Base-by-base conservation (phyloP, 2,888 invertebrate species). In the Hydrotaea cyrtoneurina region DNA sequence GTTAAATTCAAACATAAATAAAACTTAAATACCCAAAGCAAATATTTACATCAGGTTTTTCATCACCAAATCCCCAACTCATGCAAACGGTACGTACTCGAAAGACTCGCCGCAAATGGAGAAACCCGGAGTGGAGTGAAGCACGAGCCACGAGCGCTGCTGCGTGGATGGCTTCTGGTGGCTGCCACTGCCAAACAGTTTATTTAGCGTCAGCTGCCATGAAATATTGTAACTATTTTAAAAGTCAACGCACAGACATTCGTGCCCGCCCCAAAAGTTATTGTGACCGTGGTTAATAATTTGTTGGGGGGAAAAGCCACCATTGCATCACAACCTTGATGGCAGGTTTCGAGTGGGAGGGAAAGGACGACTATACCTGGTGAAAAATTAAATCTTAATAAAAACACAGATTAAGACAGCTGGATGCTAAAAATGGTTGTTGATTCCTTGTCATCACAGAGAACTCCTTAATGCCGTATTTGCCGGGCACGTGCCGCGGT, bases 161-260 rank as follows among this genome's bases (percentile, higher is more conserved):
- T 71, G 53, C 43, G 71, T 74, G 77, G 31, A 64, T 46, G 74
- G 69, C 13, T 59, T 23, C 31, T 55, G 57, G 36, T 59, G 46
- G 17, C 5, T 57, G 23, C 21, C 13, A 82, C 10, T 62, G 26
- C 26, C 43, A 62, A 71, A 82, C 78, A 82, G 50, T 82, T 78
- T 78, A 26, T 23, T 71, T 59, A 59, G 36, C 69, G 78, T 78
- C 78, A 78, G 53, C 62, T 78, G 43, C 43, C 31, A 43, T 75
- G 55, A 78, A 78, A 78, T 75, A 69, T 74, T 75, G 71, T 78
- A 71, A 78, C 62, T 71, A 57, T 78, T 69, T 17, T 23, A 26
- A 59, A 82, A 82, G 75, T 78, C 71, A 78, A 75, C 71, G 46
- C 15, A 75, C 74, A 78, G 7, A 3, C 7, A 43, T 2, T 43